These are phyloP conservation scores for Chromoteleia sp. DNA, from an alignment of 2,888 invertebrate species.

Conservation along the genomic window DNA sequence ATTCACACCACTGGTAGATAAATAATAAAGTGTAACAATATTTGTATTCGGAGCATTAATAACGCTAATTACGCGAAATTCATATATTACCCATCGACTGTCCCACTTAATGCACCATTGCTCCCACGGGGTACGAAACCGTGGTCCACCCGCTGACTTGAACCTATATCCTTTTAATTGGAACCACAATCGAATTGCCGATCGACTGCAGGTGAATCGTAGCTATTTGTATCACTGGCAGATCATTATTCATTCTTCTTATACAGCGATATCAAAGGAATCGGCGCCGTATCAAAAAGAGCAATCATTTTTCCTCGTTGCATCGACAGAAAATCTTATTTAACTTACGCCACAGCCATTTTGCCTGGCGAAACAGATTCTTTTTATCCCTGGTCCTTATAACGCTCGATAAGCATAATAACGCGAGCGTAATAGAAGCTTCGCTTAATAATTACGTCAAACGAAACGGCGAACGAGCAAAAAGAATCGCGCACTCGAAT, in stretches of 20 bases:
- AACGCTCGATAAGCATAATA: conserved; percentile 37
- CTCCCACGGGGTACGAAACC: conserved; percentile 73
- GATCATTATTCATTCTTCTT: conserved; percentile 81
- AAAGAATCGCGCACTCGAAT: not conserved
- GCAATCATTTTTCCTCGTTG: conserved; percentile 63
- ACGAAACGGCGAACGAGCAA: conserved; percentile 10
- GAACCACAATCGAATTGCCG: conserved; percentile 80
- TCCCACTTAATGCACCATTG: conserved; percentile 73
- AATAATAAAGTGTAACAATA: not conserved
- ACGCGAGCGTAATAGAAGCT: conserved; percentile 37
- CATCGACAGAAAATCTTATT: conserved; percentile 58
- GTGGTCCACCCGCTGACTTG: conserved; percentile 80
- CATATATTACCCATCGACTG: conserved; percentile 74
- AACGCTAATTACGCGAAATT: conserved; percentile 77
- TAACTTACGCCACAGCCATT: conserved; percentile 36
- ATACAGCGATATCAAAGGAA: conserved; percentile 75
- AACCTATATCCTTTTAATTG: conserved; percentile 83
- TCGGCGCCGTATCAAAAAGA: conserved; percentile 74
- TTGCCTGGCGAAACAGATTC: conserved; percentile 15
- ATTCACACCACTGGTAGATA: no score
- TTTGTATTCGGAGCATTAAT: conserved; percentile 3
- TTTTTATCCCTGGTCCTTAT: conserved; percentile 29
- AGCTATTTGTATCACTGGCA: conserved; percentile 83
- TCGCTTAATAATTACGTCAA: conserved; percentile 61
- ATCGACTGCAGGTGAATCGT: conserved; percentile 82